Percentiles rank a stretch among this genome's conserved stretches.
Conservation (phyloP, 2,888 invertebrate species). For the Apotomis capreana region DNA sequence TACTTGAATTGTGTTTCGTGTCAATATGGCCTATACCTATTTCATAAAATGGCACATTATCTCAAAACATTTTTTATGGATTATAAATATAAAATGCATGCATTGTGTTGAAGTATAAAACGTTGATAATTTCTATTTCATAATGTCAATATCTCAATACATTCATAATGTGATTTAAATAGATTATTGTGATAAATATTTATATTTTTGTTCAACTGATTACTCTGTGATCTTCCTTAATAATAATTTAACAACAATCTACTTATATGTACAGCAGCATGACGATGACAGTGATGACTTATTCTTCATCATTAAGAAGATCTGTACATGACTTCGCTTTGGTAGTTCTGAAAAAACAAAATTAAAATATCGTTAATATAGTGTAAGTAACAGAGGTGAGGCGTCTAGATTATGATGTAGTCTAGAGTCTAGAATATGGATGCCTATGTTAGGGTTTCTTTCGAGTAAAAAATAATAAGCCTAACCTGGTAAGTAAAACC, state of each 20-base stretch:
- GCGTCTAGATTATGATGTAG: too few species aligned
- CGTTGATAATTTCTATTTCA: conserved; percentile 16
- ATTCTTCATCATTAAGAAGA: conserved; percentile 85
- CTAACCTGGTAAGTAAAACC: too few species aligned
- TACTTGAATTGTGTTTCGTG: background rate
- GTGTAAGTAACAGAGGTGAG: conserved; percentile 5
- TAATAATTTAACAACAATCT: conserved; percentile 5
- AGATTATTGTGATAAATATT: conserved; percentile 19
- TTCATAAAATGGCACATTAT: conserved; percentile 32
- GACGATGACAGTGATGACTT: conserved; percentile 48
- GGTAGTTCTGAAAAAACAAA: conserved; percentile 82
- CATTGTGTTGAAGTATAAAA: conserved; percentile 22
- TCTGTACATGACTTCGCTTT: conserved; percentile 90
- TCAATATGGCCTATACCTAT: conserved; percentile 5
- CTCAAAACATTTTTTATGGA: background rate
- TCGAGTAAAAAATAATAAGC: too few species aligned
- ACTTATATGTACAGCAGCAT: conserved; percentile 26
- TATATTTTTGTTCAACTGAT: conserved; percentile 4
- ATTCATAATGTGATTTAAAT: conserved; percentile 19
- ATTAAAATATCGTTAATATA: background rate
- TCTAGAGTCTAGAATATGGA: too few species aligned
- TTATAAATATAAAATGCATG: conserved; percentile 19
- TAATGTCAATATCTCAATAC: conserved; percentile 28
- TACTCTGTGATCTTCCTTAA: conserved; percentile 17
- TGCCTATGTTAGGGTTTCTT: too few species aligned